Conservation (phyloP, 2,888 invertebrate genomes). For the Podabrus alpinus region DNA sequence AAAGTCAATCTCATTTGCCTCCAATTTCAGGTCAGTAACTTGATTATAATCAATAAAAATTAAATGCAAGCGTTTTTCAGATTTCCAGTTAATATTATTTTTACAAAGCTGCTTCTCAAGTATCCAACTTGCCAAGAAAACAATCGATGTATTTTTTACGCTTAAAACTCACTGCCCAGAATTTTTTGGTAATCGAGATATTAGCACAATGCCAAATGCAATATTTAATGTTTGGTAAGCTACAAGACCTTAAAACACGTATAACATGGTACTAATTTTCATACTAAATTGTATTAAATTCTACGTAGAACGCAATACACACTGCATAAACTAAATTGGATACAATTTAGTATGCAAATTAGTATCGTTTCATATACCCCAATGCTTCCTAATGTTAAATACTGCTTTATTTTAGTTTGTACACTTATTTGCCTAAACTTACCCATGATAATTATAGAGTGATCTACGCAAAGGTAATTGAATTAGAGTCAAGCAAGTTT, state of each 20-base stretch:
- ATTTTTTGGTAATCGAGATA: background rate
- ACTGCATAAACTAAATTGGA: too few relatives aligned
- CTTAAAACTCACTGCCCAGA: background rate
- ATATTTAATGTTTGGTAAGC: background rate
- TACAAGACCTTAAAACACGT: too few relatives aligned
- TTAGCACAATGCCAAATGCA: too few relatives aligned
- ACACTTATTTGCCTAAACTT: constrained; percentile 55
- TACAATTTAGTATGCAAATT: too few relatives aligned
- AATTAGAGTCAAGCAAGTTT: constrained; percentile 62
- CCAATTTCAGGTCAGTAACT: constrained; percentile 57
- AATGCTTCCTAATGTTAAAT: too few relatives aligned
- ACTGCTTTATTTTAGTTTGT: constrained; percentile 47
- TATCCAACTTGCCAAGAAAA: background rate
- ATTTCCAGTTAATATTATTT: constrained; percentile 3
- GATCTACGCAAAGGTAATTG: constrained; percentile 58
- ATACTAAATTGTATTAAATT: too few relatives aligned
- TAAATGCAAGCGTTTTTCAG: constrained; percentile 2
- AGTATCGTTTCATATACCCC: too few relatives aligned
- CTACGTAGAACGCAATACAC: too few relatives aligned
- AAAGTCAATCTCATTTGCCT: constrained; percentile 69
- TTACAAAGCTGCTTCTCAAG: constrained; percentile 5
- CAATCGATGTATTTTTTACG: constrained; percentile 9
- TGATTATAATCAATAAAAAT: background rate
- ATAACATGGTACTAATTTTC: too few relatives aligned
- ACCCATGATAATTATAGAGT: constrained; percentile 64